These are phyloP conservation scores for Phrynocephalus guinanensis DNA, from an alignment of 2,797 vertebrate genomes.

Conservation along the genomic window DNA sequence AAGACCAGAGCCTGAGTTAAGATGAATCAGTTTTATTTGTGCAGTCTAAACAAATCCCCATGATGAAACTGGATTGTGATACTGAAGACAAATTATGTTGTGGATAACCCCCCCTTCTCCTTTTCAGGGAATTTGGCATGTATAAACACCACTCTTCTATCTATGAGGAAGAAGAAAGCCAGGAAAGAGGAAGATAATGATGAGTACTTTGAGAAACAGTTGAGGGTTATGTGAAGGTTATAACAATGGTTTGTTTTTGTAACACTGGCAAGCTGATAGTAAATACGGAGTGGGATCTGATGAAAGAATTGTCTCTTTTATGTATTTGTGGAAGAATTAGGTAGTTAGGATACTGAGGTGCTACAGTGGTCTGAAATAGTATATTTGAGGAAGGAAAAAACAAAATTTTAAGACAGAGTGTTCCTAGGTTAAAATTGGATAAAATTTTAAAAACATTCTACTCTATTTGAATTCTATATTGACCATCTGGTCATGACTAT, in stretches of 20 bases:
- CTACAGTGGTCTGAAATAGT: background rate
- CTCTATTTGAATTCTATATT: too few species aligned
- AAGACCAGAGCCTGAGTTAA: background rate
- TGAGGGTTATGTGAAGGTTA: background rate
- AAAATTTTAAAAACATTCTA: too few species aligned
- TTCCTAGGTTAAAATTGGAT: background rate
- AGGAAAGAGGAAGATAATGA: too few species aligned
- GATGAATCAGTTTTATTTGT: background rate
- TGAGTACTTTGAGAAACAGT: background rate
- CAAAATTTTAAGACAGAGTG: background rate
- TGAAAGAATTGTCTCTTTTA: too few species aligned
- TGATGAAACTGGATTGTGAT: background rate
- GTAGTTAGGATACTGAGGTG: background rate
- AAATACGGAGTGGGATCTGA: background rate
- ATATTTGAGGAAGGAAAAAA: background rate
- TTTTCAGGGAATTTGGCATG: background rate
- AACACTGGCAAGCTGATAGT: background rate
- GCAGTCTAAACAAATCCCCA: background rate
- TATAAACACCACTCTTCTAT: background rate
- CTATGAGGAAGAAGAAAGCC: background rate
- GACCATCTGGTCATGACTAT: too few species aligned
- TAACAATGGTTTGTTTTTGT: background rate
- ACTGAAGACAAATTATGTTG: background rate
- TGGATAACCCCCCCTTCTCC: background rate
- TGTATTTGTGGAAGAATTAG: background rate